Conservation (phyloP, 2,888 invertebrate species). For the Adelognathus sp. region DNA sequence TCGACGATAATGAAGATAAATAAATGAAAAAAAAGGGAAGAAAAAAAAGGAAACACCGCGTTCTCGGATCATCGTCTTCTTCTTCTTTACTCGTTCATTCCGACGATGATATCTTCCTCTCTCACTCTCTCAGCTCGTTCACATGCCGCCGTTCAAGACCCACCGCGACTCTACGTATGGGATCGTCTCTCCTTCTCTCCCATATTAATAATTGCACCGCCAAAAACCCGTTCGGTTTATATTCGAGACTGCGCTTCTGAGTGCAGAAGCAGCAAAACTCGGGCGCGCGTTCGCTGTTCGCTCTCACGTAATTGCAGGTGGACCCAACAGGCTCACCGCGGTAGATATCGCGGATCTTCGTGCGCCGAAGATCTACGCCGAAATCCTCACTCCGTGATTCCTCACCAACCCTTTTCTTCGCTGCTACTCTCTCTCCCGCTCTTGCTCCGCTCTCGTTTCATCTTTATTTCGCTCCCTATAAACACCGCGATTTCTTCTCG, state of each 20-base stretch:
- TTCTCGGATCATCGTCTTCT: conserved; percentile 53
- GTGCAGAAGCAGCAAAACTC: conserved; percentile 56
- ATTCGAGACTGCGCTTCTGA: conserved; percentile 66
- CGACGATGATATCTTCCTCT: too few species aligned
- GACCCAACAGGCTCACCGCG: conserved; percentile 52
- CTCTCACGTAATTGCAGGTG: conserved; percentile 65
- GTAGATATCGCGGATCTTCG: conserved; percentile 58
- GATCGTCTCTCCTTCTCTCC: conserved; percentile 61
- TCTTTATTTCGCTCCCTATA: conserved; percentile 41
- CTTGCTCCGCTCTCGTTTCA: conserved; percentile 29
- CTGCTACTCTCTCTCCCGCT: conserved; percentile 58
- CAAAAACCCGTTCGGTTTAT: conserved; percentile 74
- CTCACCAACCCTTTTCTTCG: conserved; percentile 53
- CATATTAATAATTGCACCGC: conserved; percentile 76
- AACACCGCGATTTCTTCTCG: conserved; percentile 46
- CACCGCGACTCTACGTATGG: conserved; percentile 54
- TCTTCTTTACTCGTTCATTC: conserved; percentile 42
- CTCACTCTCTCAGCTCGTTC: conserved; percentile 39
- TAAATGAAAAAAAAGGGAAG: conserved; percentile 24
- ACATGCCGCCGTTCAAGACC: conserved; percentile 38
- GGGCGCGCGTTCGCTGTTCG: conserved; percentile 28
- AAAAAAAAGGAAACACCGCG: conserved; percentile 27
- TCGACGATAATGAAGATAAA: conserved; percentile 34
- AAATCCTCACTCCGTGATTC: conserved; percentile 50
- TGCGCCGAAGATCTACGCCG: conserved; percentile 55